These are phyloP conservation scores for Lordiphosa mommai DNA, from an alignment of 1,140 invertebrate genomes.

Conservation along the genomic window DNA sequence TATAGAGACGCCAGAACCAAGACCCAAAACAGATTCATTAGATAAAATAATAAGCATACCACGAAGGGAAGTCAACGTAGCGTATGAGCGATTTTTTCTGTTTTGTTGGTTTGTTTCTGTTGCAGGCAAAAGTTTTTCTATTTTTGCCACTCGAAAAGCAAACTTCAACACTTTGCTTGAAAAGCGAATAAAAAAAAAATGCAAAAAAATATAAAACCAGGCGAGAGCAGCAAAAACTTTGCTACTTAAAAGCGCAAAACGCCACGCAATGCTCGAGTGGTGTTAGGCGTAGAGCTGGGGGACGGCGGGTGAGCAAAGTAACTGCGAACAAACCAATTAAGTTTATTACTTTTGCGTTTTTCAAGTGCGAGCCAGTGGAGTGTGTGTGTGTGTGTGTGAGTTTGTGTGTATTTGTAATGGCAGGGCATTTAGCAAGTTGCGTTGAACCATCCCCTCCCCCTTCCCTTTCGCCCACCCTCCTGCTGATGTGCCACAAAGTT, in stretches of 20 bases:
- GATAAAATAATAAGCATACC: constrained; percentile 69
- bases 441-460: constrained; percentile 10
- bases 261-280: constrained; percentile 72
- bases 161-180: constrained; percentile 35
- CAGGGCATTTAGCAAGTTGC: constrained; percentile 58
- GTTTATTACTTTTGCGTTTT: constrained; percentile 78
- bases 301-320: constrained; percentile 49
- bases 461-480: not conserved
- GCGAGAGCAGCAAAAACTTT: constrained; percentile 49
- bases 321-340: constrained; percentile 78
- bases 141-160: constrained; percentile 19
- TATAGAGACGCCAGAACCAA: constrained; percentile 11
- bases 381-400: constrained; percentile 14
- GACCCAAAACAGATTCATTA: constrained; percentile 71
- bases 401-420: constrained; percentile 28
- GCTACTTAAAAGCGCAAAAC: constrained; percentile 77
- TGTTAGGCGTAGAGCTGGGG: constrained; percentile 1
- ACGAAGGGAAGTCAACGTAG: constrained; percentile 27
- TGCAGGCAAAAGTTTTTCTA: constrained; percentile 60
- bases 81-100: constrained; percentile 57
- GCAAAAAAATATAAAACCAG: constrained; percentile 3
- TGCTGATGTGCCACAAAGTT: constrained; percentile 53
- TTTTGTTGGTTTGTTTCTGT: not conserved
- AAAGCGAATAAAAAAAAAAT: constrained; percentile 39
- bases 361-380: constrained; percentile 32